These are phyloP conservation scores for Thalassophryne amazonica DNA, from an alignment of 2,797 vertebrate species.

Conservation along the genomic window DNA sequence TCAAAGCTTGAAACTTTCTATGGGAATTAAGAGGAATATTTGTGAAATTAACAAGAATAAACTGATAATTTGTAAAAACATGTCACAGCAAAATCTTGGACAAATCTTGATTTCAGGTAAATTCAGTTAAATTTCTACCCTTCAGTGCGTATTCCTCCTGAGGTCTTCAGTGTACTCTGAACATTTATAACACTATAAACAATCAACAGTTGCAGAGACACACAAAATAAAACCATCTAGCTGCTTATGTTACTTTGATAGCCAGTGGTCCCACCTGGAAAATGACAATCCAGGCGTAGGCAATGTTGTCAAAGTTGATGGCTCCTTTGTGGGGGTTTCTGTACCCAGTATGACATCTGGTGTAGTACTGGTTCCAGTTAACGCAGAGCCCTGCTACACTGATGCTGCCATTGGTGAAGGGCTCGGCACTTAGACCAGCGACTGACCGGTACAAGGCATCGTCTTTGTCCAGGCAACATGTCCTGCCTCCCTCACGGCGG, in stretches of 20 bases:
- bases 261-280: conserved; percentile 83
- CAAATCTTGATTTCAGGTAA: too few species aligned
- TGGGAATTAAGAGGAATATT: too few species aligned
- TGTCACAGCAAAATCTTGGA: too few species aligned
- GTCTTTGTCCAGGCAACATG: conserved; percentile 91
- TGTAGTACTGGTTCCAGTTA: conserved; percentile 98
- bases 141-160: too few species aligned
- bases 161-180: too few species aligned
- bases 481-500: conserved; percentile 84
- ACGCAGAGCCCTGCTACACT: conserved; percentile 84
- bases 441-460: conserved; percentile 86
- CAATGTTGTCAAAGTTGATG: conserved; percentile 99
- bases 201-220: too few species aligned
- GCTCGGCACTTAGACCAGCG: conserved; percentile 76
- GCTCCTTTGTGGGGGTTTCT: conserved; percentile 95
- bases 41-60: too few species aligned
- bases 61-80: too few species aligned
- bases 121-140: too few species aligned
- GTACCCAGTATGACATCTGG: conserved; percentile 86
- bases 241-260: background rate
- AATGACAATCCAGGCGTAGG: conserved; percentile 98
- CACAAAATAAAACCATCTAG: background rate
- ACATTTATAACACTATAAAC: too few species aligned
- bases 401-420: conserved; percentile 82
- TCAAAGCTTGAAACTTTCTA: too few species aligned